phyloP scores from a whole-genome alignment of 1,140 invertebrate species.

The Drosophila aff. region DNA sequence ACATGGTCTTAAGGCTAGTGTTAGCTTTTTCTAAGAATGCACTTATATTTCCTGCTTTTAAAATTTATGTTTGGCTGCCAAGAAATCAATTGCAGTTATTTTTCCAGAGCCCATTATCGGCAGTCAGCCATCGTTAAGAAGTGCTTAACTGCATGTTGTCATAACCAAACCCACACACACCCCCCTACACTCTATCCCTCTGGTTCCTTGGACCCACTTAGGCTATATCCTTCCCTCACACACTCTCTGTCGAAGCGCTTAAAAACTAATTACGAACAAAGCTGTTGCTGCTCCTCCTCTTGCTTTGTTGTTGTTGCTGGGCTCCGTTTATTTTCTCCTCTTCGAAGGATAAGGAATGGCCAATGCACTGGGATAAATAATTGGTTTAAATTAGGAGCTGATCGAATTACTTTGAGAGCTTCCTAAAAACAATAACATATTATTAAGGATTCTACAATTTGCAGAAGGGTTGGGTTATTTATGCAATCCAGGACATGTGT shows the following conservation, averaged over 20 bases:
- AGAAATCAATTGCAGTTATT: conserved; percentile 77
- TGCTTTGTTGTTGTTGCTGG: conserved; percentile 41
- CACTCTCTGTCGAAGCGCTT: conserved; percentile 55
- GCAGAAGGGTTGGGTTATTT: neutral
- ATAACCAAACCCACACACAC: conserved; percentile 64
- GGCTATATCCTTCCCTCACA: conserved; percentile 37
- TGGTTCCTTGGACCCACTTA: conserved; percentile 29
- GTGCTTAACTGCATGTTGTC: conserved; percentile 80
- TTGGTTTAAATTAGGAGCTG: neutral
- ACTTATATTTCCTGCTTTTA: neutral
- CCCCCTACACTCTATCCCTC: conserved; percentile 5
- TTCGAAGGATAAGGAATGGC: conserved; percentile 24
- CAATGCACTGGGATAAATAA: conserved; percentile 20
- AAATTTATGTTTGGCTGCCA: conserved; percentile 55
- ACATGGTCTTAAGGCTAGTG: neutral
- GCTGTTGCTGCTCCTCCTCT: conserved; percentile 57
- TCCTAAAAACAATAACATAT: neutral
- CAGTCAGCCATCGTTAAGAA: conserved; percentile 75
- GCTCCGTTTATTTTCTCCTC: conserved; percentile 27
- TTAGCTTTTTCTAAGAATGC: neutral
- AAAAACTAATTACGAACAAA: conserved; percentile 83
- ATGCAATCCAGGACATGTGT: neutral
- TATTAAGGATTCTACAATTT: neutral
- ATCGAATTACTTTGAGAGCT: neutral
- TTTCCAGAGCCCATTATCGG: conserved; percentile 66